Base-by-base conservation (phyloP, 53 echinoderm and acorn worm genomes). In the Crossaster papposus region DNA sequence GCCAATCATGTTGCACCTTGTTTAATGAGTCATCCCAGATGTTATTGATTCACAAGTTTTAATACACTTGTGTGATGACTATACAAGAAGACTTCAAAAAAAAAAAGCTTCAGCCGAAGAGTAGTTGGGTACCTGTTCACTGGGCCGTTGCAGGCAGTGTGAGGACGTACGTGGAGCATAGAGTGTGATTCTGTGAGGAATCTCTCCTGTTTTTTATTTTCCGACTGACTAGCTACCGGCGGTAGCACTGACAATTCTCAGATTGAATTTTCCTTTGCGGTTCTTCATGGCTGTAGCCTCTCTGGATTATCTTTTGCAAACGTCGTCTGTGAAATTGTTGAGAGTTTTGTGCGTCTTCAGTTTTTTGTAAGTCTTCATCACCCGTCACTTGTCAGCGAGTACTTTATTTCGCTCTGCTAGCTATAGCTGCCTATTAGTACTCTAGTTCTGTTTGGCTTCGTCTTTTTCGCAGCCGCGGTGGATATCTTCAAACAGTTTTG, bases 21-120 rank as follows among this genome's bases (percentile, higher is more conserved):
- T 53, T n/a, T 87, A 87, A 87, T 87, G 87, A 87, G 87, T 87
- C 87, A 87, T 75, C 58, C 35, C 87, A 87, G 55, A 87, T 87
- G 87, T 87, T 87, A 37, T 87, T 77, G 75, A 87, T 87, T 87
- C 84, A 51, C 84, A 84, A 84, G 28, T 84, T 84, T 84, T 84
- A 84, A 84, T 87, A 77, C 87, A 77, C 29, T 44, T 44, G 44
- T 44, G 44, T 44, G 44, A n/a, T 44, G 44, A n/a, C n/a, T n/a
- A n/a, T n/a, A n/a, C n/a, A n/a, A n/a, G n/a, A n/a, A n/a, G n/a
- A n/a, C n/a, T n/a, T n/a, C n/a, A n/a, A n/a, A n/a, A n/a, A n/a
- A n/a, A n/a, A n/a, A n/a, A n/a, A n/a, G n/a, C n/a, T n/a, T n/a
- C 9, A 44, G 44, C 44, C 34, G 51, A 58, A 65, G 70, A 65